A percentile compares a stretch with the other conserved stretches of the same genome.
Evolutionary conservation across 2,888 invertebrate genomes (phyloP).

Genomic region (Hydropsyche betteni): DNA sequence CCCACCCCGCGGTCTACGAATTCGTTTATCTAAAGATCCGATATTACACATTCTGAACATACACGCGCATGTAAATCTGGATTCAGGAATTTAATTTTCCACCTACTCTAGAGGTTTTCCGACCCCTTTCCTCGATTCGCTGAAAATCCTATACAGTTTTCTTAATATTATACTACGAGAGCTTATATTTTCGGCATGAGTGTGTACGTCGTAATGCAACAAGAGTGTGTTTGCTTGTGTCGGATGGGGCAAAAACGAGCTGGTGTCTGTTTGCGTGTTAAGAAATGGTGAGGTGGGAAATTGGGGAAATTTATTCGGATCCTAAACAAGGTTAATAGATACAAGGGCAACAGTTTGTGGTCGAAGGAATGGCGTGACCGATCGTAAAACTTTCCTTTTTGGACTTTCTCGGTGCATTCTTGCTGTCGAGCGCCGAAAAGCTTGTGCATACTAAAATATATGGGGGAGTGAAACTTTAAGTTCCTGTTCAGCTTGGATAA

Average conservation of each 20-base stretch:
- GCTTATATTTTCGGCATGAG: too few species aligned
- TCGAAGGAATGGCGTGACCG: constrained; percentile 26
- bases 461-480: too few species aligned
- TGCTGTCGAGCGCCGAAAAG: neutral
- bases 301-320: constrained; percentile 40
- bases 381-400: neutral
- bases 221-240: too few species aligned
- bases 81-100: constrained; percentile 30
- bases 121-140: neutral
- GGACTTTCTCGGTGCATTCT: constrained; percentile 29
- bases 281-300: constrained; percentile 24
- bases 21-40: constrained; percentile 18
- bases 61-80: constrained; percentile 15
- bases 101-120: constrained; percentile 8
- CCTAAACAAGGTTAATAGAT: constrained; percentile 43
- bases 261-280: constrained; percentile 35
- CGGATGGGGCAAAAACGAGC: neutral
- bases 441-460: too few species aligned
- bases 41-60: constrained; percentile 1
- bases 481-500: too few species aligned
- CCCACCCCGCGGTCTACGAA: neutral
- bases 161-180: too few species aligned
- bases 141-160: neutral
- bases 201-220: too few species aligned
- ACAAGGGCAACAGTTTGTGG: constrained; percentile 37